Conservation (phyloP, 2,888 invertebrate species). For the Balanococcus diminutus region DNA sequence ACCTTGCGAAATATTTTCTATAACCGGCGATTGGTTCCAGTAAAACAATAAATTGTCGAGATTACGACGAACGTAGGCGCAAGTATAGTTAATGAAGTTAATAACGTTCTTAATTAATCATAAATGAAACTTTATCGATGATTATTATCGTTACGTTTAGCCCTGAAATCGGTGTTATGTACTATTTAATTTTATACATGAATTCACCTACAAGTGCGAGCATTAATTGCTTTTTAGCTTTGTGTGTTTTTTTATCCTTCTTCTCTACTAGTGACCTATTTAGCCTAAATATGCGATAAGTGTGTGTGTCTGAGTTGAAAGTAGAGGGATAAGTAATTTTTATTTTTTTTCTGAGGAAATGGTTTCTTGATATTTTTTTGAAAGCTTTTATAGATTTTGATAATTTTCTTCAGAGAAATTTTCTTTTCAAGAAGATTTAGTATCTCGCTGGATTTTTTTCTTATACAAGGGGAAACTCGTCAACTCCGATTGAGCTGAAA, state of each 20-base stretch:
- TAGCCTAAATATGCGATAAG: conserved; percentile 20
- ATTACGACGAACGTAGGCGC: neutral
- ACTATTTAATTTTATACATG: conserved; percentile 44
- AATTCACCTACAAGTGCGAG: conserved; percentile 46
- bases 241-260: conserved; percentile 35
- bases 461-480: too few relatives aligned
- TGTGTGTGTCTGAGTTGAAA: neutral
- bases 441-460: too few relatives aligned
- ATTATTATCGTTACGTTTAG: conserved; percentile 46
- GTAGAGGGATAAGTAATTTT: too few relatives aligned
- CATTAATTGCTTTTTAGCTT: conserved; percentile 32
- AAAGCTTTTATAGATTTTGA: too few relatives aligned
- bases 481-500: too few relatives aligned
- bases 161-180: conserved; percentile 30
- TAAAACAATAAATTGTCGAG: conserved; percentile 35
- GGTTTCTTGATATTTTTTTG: too few relatives aligned
- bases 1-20: conserved; percentile 33
- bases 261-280: conserved; percentile 35
- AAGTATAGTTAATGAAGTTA: conserved; percentile 7
- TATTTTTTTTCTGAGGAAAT: too few relatives aligned
- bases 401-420: too few relatives aligned
- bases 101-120: conserved; percentile 30
- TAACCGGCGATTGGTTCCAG: conserved; percentile 15
- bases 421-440: too few relatives aligned
- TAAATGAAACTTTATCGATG: conserved; percentile 48